phyloP scores from a whole-genome alignment of 1,140 invertebrate genomes.

The Rhagoletis pomonella region DNA sequence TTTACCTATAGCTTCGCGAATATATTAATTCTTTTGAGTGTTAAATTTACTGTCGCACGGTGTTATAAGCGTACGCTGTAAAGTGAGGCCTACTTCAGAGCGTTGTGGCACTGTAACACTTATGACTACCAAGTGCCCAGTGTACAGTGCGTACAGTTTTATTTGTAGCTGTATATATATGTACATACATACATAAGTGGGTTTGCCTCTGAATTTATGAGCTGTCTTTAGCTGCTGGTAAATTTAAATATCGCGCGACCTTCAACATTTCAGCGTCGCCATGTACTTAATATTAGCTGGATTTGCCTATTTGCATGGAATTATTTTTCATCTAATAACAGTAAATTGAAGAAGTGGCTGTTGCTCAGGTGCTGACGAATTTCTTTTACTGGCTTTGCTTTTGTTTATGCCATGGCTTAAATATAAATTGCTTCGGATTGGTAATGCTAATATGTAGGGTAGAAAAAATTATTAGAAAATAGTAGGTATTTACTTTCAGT shows the following conservation, averaged over 20 bases:
- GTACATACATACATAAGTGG: neutral
- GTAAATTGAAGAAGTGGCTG: neutral
- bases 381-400: neutral
- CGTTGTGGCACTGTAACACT: neutral
- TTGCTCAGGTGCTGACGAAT: neutral
- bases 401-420: neutral
- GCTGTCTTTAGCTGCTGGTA: constrained; percentile 17
- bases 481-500: too few relatives aligned
- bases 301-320: neutral
- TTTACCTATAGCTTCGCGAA: too few relatives aligned
- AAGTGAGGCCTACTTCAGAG: neutral
- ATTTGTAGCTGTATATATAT: neutral
- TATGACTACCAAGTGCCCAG: neutral
- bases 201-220: neutral
- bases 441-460: too few relatives aligned
- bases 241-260: neutral
- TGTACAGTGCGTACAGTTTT: neutral
- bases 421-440: too few relatives aligned
- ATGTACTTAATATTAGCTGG: too few relatives aligned
- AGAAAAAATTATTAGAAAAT: neutral
- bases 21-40: too few relatives aligned
- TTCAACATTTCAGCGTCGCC: neutral
- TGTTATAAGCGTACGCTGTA: neutral
- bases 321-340: neutral
- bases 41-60: too few relatives aligned